Evolutionary conservation across 2,113 vertebrate species (phyloP), one percentile per base, ranked within the genome.

Genomic region (Cyprinodon tularosa): DNA sequence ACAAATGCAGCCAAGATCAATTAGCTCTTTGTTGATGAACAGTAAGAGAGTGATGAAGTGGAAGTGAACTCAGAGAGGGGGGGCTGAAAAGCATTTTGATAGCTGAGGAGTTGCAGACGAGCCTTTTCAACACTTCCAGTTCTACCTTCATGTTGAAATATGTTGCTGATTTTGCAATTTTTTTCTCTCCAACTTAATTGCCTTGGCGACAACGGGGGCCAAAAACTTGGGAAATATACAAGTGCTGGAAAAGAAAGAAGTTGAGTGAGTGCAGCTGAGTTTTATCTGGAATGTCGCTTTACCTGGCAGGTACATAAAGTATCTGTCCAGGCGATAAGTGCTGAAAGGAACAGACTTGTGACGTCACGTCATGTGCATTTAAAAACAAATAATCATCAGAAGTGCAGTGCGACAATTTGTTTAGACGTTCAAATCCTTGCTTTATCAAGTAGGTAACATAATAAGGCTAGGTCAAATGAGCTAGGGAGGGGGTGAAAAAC

Each of bases 211-310:
- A 79, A 78, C 74, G 9, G 72, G 71, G 72, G 89, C 86, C 89
- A 89, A 84, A 84, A 87, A 75, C 82, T 81, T 84, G 36, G 78
- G 86, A 90, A 91, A 88, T 91, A 89, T 88, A 90, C 72, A 83
- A 86, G 87, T 22, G 39, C 15, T 90, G 87, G 85, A 88, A 85
- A 84, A 83, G 75, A 88, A 83, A 89, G 12, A 45, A 85, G 74
- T 44, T 39, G 84, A 87, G 90, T 74, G 88, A 86, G 86, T 61
- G 80, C 87, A 86, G 86, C 84, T 45, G 47, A 57, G 47, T 38
- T 59, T 88, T 88, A 90, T 93, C 91, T 92, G 90, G 91, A 91
- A 89, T 90, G 91, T 91, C 80, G 62, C 89, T 92, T 84, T 84
- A 82, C 78, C 88, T 88, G 89, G 87, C 90, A 87, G 89, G 87